phyloP scores from a whole-genome alignment of 2,113 vertebrate species.

The Diglossa brunneiventris region DNA sequence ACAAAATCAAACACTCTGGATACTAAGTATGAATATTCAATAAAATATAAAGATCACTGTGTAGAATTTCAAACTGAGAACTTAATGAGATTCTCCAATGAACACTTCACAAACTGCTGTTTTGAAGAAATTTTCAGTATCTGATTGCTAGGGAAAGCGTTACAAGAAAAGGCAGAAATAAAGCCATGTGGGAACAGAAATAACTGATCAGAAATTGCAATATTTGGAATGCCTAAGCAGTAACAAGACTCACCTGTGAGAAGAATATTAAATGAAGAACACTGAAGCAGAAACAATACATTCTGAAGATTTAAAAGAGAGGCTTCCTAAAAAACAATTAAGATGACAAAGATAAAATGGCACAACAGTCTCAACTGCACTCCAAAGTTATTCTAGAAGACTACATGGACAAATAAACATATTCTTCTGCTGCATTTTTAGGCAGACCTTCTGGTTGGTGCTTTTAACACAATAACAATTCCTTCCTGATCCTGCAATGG shows the following conservation, averaged over 20 bases:
- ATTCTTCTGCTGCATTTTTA: neutral
- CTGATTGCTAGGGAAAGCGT: neutral
- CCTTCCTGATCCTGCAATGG: neutral
- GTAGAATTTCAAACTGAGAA: neutral
- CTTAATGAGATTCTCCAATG: neutral
- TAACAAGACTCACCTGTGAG: neutral
- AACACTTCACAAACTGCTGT: neutral
- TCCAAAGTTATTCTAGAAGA: neutral
- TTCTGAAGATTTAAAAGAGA: neutral
- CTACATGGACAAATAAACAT: neutral
- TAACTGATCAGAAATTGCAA: neutral
- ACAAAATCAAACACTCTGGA: neutral
- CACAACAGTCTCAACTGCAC: neutral
- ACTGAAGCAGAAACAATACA: neutral
- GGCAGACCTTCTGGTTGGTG: accelerated
- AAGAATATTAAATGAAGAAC: neutral
- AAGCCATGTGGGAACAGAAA: neutral
- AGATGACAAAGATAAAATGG: neutral
- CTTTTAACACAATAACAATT: neutral
- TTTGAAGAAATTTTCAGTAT: neutral
- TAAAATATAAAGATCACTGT: neutral
- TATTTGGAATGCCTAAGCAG: neutral
- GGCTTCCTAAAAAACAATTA: neutral
- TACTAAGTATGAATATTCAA: neutral
- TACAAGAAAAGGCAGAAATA: neutral